Evolutionary conservation across 2,113 vertebrate species (phyloP), one percentile per base, ranked within the genome.

Genomic region (Ranitomeya imitator): DNA sequence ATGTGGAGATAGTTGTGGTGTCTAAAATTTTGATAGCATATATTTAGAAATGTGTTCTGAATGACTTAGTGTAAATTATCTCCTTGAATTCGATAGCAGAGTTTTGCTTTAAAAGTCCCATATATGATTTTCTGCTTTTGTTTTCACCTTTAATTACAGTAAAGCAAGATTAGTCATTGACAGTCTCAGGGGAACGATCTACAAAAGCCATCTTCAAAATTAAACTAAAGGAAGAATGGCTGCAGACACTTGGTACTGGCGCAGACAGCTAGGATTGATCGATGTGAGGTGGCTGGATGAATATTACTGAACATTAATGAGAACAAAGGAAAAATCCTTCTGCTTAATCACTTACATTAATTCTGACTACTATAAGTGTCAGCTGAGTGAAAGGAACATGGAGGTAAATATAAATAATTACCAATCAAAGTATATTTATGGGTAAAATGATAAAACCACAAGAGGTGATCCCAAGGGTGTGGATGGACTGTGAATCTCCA

Each of bases 21-120:
- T 23, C 52, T 79, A 14, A 57, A 79, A 79, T 79, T n/a, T 79
- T 13, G 23, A 95, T 94, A 91, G 96, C 96, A 97, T 96, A 95
- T 94, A 94, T 96, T 97, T 96, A 96, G 94, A 95, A 93, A 91
- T 94, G 94, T 94, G 94, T 95, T 73, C 96, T 93, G 92, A 93
- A 95, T 95, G 94, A 94, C 94, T 95, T 95, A 95, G 94, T 94
- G 92, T 94, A 94, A 95, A 97, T 78, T 95, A 94, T 92, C 92
- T 91, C 93, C 94, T 90, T 92, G 93, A 93, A 96, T 96, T 96
- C 95, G 95, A 95, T 95, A 94, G 93, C 92, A 94, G 94, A 94
- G 94, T 92, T 95, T 94, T 93, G 94, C 93, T 96, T 96, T 96
- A 96, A 95, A 97, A 98, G 97, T 96, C 95, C 95, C 93, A 94